Evolutionary conservation across 1,140 invertebrate species (phyloP), one percentile per base, ranked within the genome.

Genomic region (Aphaenogaster floridana): DNA sequence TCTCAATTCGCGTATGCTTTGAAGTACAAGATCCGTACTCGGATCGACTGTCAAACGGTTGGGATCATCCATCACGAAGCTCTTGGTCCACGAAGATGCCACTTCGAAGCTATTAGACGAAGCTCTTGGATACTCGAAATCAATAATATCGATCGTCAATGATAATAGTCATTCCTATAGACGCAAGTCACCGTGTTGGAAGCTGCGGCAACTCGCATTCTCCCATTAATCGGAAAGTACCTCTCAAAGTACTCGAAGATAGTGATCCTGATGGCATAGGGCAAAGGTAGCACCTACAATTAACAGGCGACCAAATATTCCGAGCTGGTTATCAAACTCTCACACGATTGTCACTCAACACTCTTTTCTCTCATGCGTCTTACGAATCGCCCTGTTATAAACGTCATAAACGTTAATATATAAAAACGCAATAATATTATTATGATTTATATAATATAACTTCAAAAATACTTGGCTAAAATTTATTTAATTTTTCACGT

Each of bases 121-220:
- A 84, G 42, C 80, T 61, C 54, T 61, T 48, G 54, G 42, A 45
- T 72, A 48, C 28, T 72, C 52, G 52, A 83, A 74, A 61, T 61
- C 69, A 50, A 84, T 84, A 74, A 74, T 71, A 83, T 84, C 68
- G 28, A 84, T 15, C 79, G 8, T 71, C 42, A 84, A 45, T 59
- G 13, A 17, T 28, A 72, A 45, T 48, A 74, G 45, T 83, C 64
- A 71, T 45, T 81, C 39, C 66, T 17, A 50, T 6, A 39, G n/a
- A 83, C 28, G 54, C 17, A 59, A 48, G 42, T 48, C 79, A 13
- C 39, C 36, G 39, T 72, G 28, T 15, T 61, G 54, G 54, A 84
- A 36, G 69, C 42, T 72, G 45, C 28, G 52, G n/a, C 34, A 61
- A 84, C 11, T 69, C 34, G 54, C 42, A 63, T 76, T 84, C 80